A percentile compares a stretch with the other conserved stretches of the same genome.
These are phyloP conservation scores for Cynaeus angustus DNA, from an alignment of 2,888 invertebrate species.

Conservation along the genomic window DNA sequence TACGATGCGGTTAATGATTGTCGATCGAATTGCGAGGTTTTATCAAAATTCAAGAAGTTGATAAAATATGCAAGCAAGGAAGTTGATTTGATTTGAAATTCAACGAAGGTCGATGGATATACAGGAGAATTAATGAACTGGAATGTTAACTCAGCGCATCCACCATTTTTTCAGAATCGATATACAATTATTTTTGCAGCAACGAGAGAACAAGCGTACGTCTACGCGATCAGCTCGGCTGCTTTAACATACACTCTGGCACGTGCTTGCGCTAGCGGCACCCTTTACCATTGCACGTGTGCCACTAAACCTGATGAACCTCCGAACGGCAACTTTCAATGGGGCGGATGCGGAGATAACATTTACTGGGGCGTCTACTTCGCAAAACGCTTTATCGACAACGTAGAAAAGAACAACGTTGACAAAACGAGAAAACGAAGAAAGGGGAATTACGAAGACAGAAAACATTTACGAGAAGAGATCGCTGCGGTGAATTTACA, in stretches of 20 bases:
- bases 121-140: too few species aligned
- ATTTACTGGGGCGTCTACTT: slow-evolving; percentile 83
- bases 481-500: slow-evolving; percentile 85
- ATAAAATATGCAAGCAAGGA: background rate
- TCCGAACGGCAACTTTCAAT: slow-evolving; percentile 83
- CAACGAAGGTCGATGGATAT: too few species aligned
- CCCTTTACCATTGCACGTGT: slow-evolving; percentile 85
- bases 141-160: too few species aligned
- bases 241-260: slow-evolving; percentile 85
- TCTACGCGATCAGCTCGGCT: slow-evolving; percentile 88
- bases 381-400: slow-evolving; percentile 82
- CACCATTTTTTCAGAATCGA: too few species aligned
- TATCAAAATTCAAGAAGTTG: too few species aligned
- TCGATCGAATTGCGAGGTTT: background rate
- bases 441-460: slow-evolving; percentile 65
- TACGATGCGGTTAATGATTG: slow-evolving; percentile 5
- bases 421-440: slow-evolving; percentile 69
- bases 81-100: too few species aligned
- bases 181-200: slow-evolving; percentile 73
- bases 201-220: slow-evolving; percentile 89
- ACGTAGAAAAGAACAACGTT: slow-evolving; percentile 74
- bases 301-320: slow-evolving; percentile 80
- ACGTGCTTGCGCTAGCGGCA: slow-evolving; percentile 84
- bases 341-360: slow-evolving; percentile 93
- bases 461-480: slow-evolving; percentile 72